Percentiles rank a stretch among this genome's conserved stretches.
Conservation (phyloP, 2,797 vertebrate species). For the Ctenosaura bakeri region DNA sequence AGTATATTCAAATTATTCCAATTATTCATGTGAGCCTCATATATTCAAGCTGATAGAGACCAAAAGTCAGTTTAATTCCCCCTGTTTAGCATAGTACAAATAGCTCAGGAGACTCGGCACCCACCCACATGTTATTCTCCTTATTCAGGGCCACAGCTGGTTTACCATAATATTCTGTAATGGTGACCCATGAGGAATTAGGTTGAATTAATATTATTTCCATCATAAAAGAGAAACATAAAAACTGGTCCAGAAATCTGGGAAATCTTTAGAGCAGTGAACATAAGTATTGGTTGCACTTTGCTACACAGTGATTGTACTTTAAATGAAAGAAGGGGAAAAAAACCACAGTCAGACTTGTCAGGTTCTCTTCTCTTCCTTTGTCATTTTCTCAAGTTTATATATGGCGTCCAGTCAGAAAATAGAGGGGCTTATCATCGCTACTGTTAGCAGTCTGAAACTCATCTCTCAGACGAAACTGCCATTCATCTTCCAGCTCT, state of each 20-base stretch:
- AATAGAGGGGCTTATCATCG: slow-evolving; percentile 95
- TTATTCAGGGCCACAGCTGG: slow-evolving; percentile 22
- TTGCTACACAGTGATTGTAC: slow-evolving; percentile 86
- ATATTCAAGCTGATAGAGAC: slow-evolving; percentile 69
- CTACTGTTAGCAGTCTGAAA: slow-evolving; percentile 98
- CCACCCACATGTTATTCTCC: slow-evolving; percentile 46
- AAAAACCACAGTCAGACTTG: slow-evolving; percentile 33
- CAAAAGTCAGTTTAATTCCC: slow-evolving; percentile 58
- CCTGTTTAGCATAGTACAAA: slow-evolving; percentile 51
- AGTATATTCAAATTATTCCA: slow-evolving; percentile 77
- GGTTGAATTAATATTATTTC: slow-evolving; percentile 61
- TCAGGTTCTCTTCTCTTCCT: slow-evolving; percentile 36
- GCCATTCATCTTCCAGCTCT: slow-evolving; percentile 98
- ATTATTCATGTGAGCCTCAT: slow-evolving; percentile 59
- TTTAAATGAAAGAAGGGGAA: slow-evolving; percentile 61
- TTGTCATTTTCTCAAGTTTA: slow-evolving; percentile 71
- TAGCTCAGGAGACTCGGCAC: slow-evolving; percentile 50
- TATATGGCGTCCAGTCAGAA: slow-evolving; percentile 95
- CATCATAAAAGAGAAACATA: slow-evolving; percentile 50
- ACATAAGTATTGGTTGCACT: slow-evolving; percentile 81
- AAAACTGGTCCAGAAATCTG: slow-evolving; percentile 44
- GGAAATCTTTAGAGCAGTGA: slow-evolving; percentile 73
- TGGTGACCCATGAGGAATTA: slow-evolving; percentile 42
- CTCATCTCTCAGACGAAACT: slow-evolving; percentile 96
- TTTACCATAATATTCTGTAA: slow-evolving; percentile 16